Base-by-base conservation (phyloP, 2,113 vertebrate genomes). In the Hydrolagus affinis region DNA sequence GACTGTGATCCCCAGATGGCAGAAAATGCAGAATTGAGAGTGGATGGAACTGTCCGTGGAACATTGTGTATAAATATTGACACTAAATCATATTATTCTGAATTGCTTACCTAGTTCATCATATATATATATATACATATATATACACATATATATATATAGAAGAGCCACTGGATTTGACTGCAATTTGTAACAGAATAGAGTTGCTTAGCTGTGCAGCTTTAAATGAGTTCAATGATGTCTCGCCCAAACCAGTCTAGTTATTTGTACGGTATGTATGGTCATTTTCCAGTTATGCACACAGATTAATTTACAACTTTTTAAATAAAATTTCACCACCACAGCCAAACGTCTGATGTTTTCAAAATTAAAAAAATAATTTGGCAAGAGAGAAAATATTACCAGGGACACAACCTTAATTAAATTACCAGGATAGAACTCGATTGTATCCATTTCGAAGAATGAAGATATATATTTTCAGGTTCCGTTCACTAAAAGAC, bases 181-280 rank as follows among this genome's bases (percentile, higher is more conserved):
- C 44, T 44, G 44, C 44, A 44, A 64, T 17, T 80, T 25, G 64
- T n/a, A 10, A 62, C 23, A 28, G 12, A 83, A 64, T 66, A 25
- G 60, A 30, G 17, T 10, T 64, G 25, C n/a, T 78, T 62, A 12
- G 4, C 76, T 15, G 14, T 78, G 19, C 25, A 78, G 12, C 21
- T 15, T 78, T 11, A 28, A 21, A 12, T n/a, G 56, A 57, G 44
- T 59, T 59, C 23, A 77, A 21, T 23, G 44, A 77, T 0, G 12
- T 44, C 56, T 77, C 14, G 25, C 62, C 60, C 23, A 66, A 44
- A 66, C 9, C 60, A 83, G 78, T 83, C 78, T 28, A 83, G 78
- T 83, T 66, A 83, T 83, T 68, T 83, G 78, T 83, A 83, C 28
- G 30, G 1, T 64, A 75, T 74, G 14, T 74, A 66, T 83, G 78